These are phyloP conservation scores for Diadegma fenestrale DNA, from an alignment of 2,888 invertebrate species.

Conservation along the genomic window DNA sequence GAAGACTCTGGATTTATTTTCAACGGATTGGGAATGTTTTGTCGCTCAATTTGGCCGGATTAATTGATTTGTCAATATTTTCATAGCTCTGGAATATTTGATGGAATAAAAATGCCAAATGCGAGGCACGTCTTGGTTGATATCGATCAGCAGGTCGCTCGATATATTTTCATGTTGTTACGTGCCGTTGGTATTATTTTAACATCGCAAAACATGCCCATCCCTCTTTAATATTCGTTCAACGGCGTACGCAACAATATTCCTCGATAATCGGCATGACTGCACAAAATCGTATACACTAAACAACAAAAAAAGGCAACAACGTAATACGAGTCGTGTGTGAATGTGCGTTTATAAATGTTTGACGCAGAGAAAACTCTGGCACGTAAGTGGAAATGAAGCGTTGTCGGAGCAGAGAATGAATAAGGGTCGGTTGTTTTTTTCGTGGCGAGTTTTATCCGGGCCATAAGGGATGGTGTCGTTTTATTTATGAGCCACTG, in stretches of 20 bases:
- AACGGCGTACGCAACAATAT: conserved; percentile 38
- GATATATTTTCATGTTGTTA: neutral
- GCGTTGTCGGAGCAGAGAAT: conserved; percentile 1
- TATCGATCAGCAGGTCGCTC: neutral
- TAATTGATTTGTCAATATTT: neutral
- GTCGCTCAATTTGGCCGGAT: neutral
- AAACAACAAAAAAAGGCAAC: conserved; percentile 15
- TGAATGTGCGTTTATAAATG: neutral
- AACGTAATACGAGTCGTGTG: neutral
- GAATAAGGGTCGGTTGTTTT: conserved; percentile 3
- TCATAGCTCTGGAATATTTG: neutral
- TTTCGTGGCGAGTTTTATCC: conserved; percentile 6
- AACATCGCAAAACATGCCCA: conserved; percentile 20
- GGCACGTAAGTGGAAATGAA: conserved; percentile 40
- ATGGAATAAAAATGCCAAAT: neutral
- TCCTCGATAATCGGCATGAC: conserved; percentile 19
- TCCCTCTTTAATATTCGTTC: neutral
- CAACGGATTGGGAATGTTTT: neutral
- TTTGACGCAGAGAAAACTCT: neutral
- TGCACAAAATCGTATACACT: conserved; percentile 28
- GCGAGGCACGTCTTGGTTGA: neutral
- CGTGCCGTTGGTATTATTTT: neutral
- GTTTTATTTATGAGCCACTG: conserved; percentile 15
- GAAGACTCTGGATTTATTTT: neutral
- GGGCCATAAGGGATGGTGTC: conserved; percentile 17